Evolutionary conservation across 1,140 invertebrate species (phyloP).

Genomic region (Chymomyza costata): DNA sequence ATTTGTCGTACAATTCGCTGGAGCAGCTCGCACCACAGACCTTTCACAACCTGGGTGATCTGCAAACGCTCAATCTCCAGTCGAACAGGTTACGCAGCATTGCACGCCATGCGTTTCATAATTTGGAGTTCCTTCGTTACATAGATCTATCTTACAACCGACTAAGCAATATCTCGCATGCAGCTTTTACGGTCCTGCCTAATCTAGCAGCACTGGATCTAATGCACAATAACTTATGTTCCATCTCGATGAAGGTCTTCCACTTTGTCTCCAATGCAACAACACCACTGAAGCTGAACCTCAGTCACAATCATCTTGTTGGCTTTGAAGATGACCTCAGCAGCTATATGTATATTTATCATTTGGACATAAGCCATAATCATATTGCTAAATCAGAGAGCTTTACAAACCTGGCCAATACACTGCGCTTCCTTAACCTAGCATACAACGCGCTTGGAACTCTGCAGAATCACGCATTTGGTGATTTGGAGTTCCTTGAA

Average conservation of each 20-base stretch:
- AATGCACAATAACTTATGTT: constrained; percentile 82
- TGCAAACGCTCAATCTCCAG: constrained; percentile 83
- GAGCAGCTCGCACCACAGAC: constrained; percentile 79
- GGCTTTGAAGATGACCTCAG: constrained; percentile 78
- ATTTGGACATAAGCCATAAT: constrained; percentile 84
- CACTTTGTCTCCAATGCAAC: constrained; percentile 80
- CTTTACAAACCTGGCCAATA: constrained; percentile 79
- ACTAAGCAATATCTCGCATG: constrained; percentile 79
- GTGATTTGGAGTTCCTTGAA: constrained; percentile 82
- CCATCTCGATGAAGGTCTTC: constrained; percentile 82
- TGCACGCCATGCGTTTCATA: constrained; percentile 79
- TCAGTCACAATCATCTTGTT: constrained; percentile 82
- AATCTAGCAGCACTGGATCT: constrained; percentile 83
- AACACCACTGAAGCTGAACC: constrained; percentile 80
- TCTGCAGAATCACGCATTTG: constrained; percentile 84
- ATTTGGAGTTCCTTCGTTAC: constrained; percentile 82
- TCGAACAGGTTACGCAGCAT: constrained; percentile 82
- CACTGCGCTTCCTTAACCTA: constrained; percentile 81
- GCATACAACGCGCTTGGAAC: constrained; percentile 84
- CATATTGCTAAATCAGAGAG: constrained; percentile 81
- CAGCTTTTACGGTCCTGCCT: constrained; percentile 82
- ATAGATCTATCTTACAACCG: constrained; percentile 83
- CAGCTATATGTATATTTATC: constrained; percentile 78
- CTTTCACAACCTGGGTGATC: constrained; percentile 79
- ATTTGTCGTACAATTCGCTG: constrained; percentile 85